Percentiles rank a stretch among this genome's conserved stretches.
These are phyloP conservation scores for Dasyurus viverrinus DNA, from an alignment of 2,113 vertebrate genomes.

Conservation along the genomic window DNA sequence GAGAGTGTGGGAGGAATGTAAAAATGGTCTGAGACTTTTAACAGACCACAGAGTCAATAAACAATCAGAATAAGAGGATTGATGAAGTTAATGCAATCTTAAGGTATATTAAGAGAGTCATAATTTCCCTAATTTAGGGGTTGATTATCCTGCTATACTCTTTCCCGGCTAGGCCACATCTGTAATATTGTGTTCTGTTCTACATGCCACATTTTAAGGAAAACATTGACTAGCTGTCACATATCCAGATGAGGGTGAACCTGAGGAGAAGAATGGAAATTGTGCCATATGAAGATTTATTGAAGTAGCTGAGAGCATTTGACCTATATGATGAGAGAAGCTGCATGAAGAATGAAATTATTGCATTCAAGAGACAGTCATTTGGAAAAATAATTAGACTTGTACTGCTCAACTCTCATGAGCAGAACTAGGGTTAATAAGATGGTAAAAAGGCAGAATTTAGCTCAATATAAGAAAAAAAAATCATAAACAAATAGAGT, in stretches of 20 bases:
- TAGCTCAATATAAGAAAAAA: neutral
- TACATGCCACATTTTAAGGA: neutral
- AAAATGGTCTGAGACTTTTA: neutral
- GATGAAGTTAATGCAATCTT: neutral
- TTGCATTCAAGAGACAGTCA: neutral
- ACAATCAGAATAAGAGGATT: neutral
- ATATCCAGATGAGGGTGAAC: neutral
- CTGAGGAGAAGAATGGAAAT: neutral
- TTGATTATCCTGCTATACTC: neutral
- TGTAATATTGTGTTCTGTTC: neutral
- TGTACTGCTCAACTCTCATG: neutral
- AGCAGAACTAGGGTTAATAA: neutral
- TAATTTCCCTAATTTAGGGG: neutral
- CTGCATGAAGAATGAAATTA: neutral
- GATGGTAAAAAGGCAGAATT: neutral
- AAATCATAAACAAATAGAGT: neutral
- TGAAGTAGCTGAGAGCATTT: neutral
- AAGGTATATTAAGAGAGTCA: neutral
- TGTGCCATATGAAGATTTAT: neutral
- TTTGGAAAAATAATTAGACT: neutral
- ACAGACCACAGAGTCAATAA: neutral
- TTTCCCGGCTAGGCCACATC: neutral
- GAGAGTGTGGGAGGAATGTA: neutral
- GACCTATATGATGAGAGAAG: neutral
- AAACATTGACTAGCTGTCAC: neutral